Evolutionary conservation across 1,140 invertebrate genomes (phyloP).

Genomic region (Oscheius sp.): DNA sequence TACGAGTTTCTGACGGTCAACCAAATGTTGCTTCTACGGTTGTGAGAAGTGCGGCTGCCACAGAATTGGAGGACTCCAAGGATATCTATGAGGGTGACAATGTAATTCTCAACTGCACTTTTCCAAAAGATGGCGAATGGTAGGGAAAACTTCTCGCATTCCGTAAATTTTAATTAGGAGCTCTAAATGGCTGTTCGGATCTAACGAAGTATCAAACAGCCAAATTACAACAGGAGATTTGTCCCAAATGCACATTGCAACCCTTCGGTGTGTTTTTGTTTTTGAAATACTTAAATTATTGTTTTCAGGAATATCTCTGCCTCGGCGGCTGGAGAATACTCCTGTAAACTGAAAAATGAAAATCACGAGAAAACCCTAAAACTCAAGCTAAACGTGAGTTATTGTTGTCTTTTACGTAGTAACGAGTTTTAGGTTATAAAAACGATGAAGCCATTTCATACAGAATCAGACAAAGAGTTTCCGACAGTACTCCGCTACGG

Average conservation of each 20-base stretch:
- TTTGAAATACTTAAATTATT: background rate
- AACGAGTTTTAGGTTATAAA: background rate
- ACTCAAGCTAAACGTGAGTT: background rate
- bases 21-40: background rate
- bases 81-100: background rate
- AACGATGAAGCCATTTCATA: background rate
- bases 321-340: background rate
- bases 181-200: background rate
- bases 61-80: background rate
- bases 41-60: background rate
- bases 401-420: background rate
- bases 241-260: background rate
- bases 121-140: background rate
- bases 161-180: background rate
- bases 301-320: background rate
- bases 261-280: background rate
- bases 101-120: background rate
- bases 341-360: background rate
- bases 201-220: background rate
- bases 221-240: background rate
- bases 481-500: background rate
- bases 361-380: background rate
- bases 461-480: background rate
- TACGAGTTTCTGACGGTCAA: background rate
- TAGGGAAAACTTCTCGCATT: background rate